Percentiles rank a stretch among this genome's conserved stretches.
phyloP scores from a whole-genome alignment of 1,140 invertebrate genomes.

The Andricus grossulariae region DNA sequence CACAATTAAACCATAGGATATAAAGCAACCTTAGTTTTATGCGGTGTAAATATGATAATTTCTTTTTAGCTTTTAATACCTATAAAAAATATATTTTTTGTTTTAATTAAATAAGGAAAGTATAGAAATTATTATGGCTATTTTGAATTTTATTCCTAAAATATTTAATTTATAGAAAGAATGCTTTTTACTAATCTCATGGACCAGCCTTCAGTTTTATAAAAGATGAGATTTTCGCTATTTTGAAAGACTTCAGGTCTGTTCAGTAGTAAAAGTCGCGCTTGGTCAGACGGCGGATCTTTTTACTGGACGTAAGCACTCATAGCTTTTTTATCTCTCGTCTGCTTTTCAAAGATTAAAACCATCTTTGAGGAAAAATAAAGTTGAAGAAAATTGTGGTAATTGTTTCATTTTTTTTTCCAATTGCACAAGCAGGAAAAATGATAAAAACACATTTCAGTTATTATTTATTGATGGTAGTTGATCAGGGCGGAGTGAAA shows the following conservation, averaged over 20 bases:
- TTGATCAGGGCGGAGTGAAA: no score
- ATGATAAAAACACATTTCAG: no score
- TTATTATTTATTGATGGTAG: no score
- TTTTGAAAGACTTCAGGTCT: background rate
- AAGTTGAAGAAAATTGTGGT: background rate
- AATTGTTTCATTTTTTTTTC: background rate
- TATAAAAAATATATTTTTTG: background rate
- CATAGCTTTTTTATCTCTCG: background rate
- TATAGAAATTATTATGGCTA: background rate
- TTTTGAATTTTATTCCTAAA: background rate
- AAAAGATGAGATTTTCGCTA: slow-evolving; percentile 2
- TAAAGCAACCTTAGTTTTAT: no score
- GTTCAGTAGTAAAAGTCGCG: slow-evolving; percentile 8
- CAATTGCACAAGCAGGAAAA: no score
- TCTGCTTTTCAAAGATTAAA: background rate
- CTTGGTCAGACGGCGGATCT: background rate
- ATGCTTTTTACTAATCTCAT: background rate
- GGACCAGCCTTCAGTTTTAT: background rate
- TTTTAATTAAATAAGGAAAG: background rate
- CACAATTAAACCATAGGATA: no score
- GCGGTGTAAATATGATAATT: no score
- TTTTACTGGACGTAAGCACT: background rate
- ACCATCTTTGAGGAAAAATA: background rate
- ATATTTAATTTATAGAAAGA: background rate
- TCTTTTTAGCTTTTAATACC: no score